Evolutionary conservation across 1,140 invertebrate species (phyloP).

Genomic region (Hycleus phaleratus): DNA sequence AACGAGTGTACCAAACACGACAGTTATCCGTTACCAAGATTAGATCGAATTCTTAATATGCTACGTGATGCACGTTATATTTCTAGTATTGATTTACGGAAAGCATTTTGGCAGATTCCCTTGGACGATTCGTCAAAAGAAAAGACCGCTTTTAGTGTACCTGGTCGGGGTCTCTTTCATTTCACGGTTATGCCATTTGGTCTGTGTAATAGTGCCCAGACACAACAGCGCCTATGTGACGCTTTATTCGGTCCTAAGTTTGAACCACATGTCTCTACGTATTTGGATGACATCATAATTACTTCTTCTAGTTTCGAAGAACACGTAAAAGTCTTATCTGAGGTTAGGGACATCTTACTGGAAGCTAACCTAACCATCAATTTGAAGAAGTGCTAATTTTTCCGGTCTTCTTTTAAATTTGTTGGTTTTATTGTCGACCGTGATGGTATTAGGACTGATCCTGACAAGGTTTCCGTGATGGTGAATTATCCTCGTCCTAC

Average conservation of each 20-base stretch:
- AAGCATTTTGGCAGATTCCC: slow-evolving; percentile 38
- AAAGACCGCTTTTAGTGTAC: slow-evolving; percentile 40
- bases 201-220: slow-evolving; percentile 36
- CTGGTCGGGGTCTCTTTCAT: slow-evolving; percentile 33
- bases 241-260: slow-evolving; percentile 32
- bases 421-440: slow-evolving; percentile 35
- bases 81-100: slow-evolving; percentile 33
- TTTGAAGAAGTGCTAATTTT: slow-evolving; percentile 20
- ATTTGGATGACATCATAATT: slow-evolving; percentile 38
- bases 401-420: slow-evolving; percentile 22
- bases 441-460: slow-evolving; percentile 29
- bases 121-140: slow-evolving; percentile 20
- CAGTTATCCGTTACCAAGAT: slow-evolving; percentile 26
- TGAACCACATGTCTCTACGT: slow-evolving; percentile 28
- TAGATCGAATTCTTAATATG: slow-evolving; percentile 30
- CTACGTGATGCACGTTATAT: slow-evolving; percentile 31
- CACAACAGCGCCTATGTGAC: slow-evolving; percentile 40
- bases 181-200: slow-evolving; percentile 39
- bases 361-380: background rate
- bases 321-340: slow-evolving; percentile 25
- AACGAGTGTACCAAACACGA: slow-evolving; percentile 38
- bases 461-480: slow-evolving; percentile 33
- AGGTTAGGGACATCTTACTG: background rate
- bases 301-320: slow-evolving; percentile 34
- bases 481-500: background rate